Base-by-base conservation (phyloP, 2,797 vertebrate species). In the Lithobates sylvaticus region DNA sequence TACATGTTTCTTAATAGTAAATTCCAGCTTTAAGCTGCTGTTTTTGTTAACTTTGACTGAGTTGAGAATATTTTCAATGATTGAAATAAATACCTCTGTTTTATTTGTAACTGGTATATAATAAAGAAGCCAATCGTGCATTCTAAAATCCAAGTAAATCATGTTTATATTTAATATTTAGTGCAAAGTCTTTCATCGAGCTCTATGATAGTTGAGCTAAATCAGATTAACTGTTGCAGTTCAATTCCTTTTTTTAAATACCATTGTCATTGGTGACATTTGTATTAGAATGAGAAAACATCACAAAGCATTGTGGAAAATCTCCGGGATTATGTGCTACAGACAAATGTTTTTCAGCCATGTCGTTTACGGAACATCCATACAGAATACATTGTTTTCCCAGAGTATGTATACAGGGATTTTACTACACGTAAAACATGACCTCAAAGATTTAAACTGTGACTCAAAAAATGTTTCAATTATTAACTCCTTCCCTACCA, bases 261-360 rank as follows among this genome's bases (percentile, higher is more conserved):
- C 34, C 39, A 50, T 32, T n/a, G 69, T 75, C 34, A 65, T 58
- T 1, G 27, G 0, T 81, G 79, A 74, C 58, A 73, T 82, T 73
- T 74, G 29, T 32, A 27, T 42, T 36, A 72, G 18, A 34, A 3
- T 58, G 10, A 36, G 36, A 73, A 73, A 54, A 44, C 8, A 32
- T 50, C 58, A 68, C 21, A 44, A 39, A 29, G 69, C 61, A 15
- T 27, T 70, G 15, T 27, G 21, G 54, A 44, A 42, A 72, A 82
- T 74, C 50, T 65, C n/a, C 9, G 13, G 71, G 71, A 65, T 83
- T 74, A 65, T 47, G 16, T 26, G 26, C 29, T 39, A 65, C 10
- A 36, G 5, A 54, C 50, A 32, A 8, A 10, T 32, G 27, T 21
- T 79, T 29, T 67, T n/a, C 36, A 67, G 10, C 23, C 12, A 65